Base-by-base conservation (phyloP, 1,140 invertebrate species). In the Pararge aegeria region DNA sequence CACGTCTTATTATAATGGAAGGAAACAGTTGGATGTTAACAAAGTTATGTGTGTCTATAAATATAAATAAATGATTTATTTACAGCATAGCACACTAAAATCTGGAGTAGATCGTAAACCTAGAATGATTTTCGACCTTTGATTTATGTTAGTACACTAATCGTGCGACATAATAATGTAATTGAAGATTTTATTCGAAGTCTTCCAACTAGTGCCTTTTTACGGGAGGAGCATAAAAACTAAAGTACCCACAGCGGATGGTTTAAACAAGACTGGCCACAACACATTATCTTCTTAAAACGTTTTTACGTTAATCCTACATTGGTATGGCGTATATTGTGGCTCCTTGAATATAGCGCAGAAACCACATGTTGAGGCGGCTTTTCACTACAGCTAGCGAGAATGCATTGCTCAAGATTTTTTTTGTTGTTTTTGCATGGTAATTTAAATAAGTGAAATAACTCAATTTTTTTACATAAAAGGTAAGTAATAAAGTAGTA, bases 131-230 rank as follows among this genome's bases (percentile, higher is more conserved):
- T 34, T 34, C 1, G 30, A 34, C 10, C 7, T 27, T 34, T 52
- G 34, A 52, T 52, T 20, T 37, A 52, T 37, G 16, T 46, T 30
- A 29, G 10, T 27, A 27, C 7, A 24, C 24, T 24, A 46, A 55
- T 37, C 1, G 29, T 42, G 16, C 16, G 38, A 29, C 40, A 38
- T 48, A 55, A 55, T 48, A 6, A n/a, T 4, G 54, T 46, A 37
- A 57, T 57, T 38, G 29, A 49, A 49, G 30, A 49, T 30, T 57
- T 57, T 49, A 55, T 55, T 16, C 30, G 15, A 34, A 10, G 13
- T 24, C 16, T 18, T 16, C 12, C 38, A 42, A 16, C 29, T 19
- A 10, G 13, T 38, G 19, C 13, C 1, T 52, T 38, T 52, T 52
- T 52, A 52, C 50, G 30, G 50, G n/a, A 37, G 18, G 5, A n/a